phyloP scores from a whole-genome alignment of 2,888 invertebrate genomes.

The Lepidochrysops patricia region DNA sequence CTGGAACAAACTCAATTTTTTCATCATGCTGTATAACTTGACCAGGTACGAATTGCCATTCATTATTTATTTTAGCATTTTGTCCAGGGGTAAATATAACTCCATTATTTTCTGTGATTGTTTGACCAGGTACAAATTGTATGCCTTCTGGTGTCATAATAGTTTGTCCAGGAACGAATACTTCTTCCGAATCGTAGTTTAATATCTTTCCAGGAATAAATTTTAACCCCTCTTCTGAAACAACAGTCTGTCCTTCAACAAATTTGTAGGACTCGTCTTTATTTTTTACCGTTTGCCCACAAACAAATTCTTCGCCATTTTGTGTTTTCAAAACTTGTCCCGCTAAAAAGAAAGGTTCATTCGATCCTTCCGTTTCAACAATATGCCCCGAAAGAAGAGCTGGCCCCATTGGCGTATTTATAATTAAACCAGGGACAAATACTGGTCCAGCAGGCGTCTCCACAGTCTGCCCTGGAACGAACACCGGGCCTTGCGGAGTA shows the following conservation, averaged over 20 bases:
- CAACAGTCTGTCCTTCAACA: constrained; percentile 76
- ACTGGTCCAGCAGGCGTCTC: constrained; percentile 78
- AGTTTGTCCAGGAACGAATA: constrained; percentile 78
- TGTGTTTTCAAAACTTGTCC: constrained; percentile 78
- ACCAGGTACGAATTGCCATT: constrained; percentile 79
- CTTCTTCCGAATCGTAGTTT: constrained; percentile 57
- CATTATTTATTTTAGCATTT: constrained; percentile 66
- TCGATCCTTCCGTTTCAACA: constrained; percentile 72
- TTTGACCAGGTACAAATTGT: constrained; percentile 79
- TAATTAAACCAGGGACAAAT: constrained; percentile 83
- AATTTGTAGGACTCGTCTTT: constrained; percentile 73
- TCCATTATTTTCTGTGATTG: constrained; percentile 61
- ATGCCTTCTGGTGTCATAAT: constrained; percentile 74
- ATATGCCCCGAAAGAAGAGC: constrained; percentile 83
- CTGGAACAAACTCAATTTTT: constrained; percentile 75
- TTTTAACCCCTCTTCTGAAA: constrained; percentile 76
- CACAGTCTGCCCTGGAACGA: constrained; percentile 84
- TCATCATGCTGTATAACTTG: constrained; percentile 75
- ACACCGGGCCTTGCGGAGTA: constrained; percentile 80
- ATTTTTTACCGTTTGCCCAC: constrained; percentile 77
- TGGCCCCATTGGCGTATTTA: constrained; percentile 79
- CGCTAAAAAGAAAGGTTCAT: constrained; percentile 79
- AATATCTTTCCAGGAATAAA: constrained; percentile 76
- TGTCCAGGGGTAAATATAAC: constrained; percentile 78
- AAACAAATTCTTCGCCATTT: constrained; percentile 74